phyloP scores from a whole-genome alignment of 2,797 vertebrate species.

The Basileuterus tristriatus region DNA sequence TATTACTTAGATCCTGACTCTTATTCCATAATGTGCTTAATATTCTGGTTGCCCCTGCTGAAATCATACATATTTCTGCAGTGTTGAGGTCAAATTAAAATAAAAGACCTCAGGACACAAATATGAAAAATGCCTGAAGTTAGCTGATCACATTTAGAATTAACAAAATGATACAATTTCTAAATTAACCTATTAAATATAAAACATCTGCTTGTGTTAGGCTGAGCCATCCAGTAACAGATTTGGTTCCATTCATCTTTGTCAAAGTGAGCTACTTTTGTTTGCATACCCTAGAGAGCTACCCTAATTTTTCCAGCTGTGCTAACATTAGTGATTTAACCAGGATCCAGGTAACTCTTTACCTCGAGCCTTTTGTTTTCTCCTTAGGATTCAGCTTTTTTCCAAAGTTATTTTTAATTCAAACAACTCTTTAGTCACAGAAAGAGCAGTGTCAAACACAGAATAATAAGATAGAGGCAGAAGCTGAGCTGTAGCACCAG shows the following conservation, averaged over 20 bases:
- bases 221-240: background rate
- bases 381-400: background rate
- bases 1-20: background rate
- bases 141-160: background rate
- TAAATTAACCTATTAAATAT: background rate
- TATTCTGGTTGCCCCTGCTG: background rate
- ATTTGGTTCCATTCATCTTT: background rate
- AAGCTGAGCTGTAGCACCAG: background rate
- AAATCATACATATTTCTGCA: background rate
- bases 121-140: background rate
- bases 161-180: background rate
- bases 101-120: background rate
- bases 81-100: background rate
- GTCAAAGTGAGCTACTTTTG: background rate
- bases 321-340: background rate
- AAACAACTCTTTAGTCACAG: background rate
- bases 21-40: background rate
- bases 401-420: slow-evolving; percentile 8
- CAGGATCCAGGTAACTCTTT: background rate
- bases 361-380: background rate
- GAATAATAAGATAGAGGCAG: background rate
- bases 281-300: background rate
- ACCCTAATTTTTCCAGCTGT: background rate
- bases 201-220: background rate
- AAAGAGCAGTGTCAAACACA: background rate